Evolutionary conservation across 2,888 invertebrate genomes (phyloP).

Genomic region (Nomada ferruginata): DNA sequence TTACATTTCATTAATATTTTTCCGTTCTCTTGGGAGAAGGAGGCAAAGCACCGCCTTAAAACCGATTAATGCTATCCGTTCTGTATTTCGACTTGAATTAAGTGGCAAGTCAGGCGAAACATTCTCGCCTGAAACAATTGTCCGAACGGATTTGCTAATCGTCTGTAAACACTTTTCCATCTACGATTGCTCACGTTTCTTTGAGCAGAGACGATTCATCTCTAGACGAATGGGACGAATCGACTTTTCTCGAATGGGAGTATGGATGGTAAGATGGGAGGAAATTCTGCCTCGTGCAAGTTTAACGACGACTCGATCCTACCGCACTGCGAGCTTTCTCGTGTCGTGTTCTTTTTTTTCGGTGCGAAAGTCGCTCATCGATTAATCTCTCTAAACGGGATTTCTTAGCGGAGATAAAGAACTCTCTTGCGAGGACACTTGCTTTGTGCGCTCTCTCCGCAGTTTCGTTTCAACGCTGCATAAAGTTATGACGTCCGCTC

Average conservation of each 20-base stretch:
- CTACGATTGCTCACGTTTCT: too few species aligned
- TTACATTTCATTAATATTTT: slow-evolving; percentile 16
- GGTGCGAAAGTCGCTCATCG: slow-evolving; percentile 17
- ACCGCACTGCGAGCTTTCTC: not conserved
- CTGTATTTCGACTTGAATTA: too few species aligned
- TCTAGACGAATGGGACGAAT: not conserved
- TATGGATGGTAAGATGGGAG: not conserved
- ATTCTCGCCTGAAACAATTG: too few species aligned
- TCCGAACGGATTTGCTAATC: too few species aligned
- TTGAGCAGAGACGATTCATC: too few species aligned
- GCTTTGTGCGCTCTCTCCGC: not conserved
- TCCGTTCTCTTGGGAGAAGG: not conserved
- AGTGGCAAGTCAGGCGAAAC: too few species aligned
- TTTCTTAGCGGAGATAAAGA: slow-evolving; percentile 37
- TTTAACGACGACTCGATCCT: slow-evolving; percentile 31
- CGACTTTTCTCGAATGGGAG: too few species aligned
- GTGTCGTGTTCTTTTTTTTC: slow-evolving; percentile 3
- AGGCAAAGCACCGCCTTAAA: not conserved
- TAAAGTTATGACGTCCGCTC: slow-evolving; percentile 4
- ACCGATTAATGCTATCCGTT: too few species aligned
- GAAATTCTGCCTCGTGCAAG: slow-evolving; percentile 32
- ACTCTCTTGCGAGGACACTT: not conserved
- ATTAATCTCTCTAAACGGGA: slow-evolving; percentile 47
- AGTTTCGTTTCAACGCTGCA: not conserved
- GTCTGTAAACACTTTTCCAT: too few species aligned